Base-by-base conservation (phyloP, 2,797 vertebrate species). In the Naso thynnoides region DNA sequence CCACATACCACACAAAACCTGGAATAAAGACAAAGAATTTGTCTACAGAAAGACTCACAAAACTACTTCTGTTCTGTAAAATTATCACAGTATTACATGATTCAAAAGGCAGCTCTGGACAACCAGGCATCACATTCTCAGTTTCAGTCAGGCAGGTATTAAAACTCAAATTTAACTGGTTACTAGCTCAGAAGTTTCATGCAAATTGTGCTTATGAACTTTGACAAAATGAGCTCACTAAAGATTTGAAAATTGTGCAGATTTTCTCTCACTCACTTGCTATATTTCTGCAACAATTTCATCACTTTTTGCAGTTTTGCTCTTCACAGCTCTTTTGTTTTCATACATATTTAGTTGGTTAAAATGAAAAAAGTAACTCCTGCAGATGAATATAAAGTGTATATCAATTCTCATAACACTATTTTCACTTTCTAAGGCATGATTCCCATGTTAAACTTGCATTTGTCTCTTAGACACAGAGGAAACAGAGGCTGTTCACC, bases 1-100 rank as follows among this genome's bases (percentile, higher is more conserved):
- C 49, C 10, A 63, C 55, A 52, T 55, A n/a, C 9, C 14, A 26
- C 31, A 58, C 29, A 81, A 11, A 42, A 50, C 47, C 4, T 31
- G 19, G 8, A n/a, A 77, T 48, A 31, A 49, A 63, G 15, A 52
- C 5, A 56, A 31, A 18, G 14, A 26, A 5, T 19, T 19, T 4
- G 3, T 14, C 24, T 15, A 52, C 54, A 26, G 33, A 38, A 4
- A 48, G 2, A 58, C 31, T 21, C 26, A 42, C 6, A 54, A 6
- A 38, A 19, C 9, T 23, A 29, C 14, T 11, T 27, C 38, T 7
- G 23, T 7, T 24, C 11, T 55, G 21, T 44, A 11, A 15, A 8
- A 33, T 26, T 16, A 21, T 14, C 13, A 36, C 33, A 36, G 0
- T 42, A 59, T 58, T 56, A 27, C 42, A 14, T 27, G 3, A 27